Evolutionary conservation across 2,113 vertebrate species (phyloP).

Genomic region (Eptesicus fuscus): DNA sequence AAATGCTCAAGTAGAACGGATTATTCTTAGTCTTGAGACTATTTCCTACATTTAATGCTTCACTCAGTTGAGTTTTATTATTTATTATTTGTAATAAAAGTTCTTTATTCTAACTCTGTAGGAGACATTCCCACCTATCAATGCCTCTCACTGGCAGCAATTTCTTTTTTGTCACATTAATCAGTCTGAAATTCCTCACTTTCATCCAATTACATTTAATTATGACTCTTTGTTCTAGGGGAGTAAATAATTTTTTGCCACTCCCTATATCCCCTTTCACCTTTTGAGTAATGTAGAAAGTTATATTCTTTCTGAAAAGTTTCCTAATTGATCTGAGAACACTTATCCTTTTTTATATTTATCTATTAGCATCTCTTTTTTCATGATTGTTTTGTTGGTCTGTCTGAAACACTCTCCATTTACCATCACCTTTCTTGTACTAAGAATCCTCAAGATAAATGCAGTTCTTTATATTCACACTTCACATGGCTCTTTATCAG

Average conservation of each 20-base stretch:
- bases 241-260: constrained; percentile 10
- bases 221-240: constrained; percentile 37
- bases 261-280: background rate
- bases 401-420: background rate
- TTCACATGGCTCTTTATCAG: background rate
- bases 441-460: background rate
- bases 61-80: constrained; percentile 15
- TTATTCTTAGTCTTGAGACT: background rate
- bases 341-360: background rate
- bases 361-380: background rate
- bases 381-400: background rate
- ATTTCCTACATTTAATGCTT: constrained; percentile 7
- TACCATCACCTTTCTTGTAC: background rate
- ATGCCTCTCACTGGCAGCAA: constrained; percentile 4
- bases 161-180: constrained; percentile 30
- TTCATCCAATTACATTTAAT: constrained; percentile 51
- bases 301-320: background rate
- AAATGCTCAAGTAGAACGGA: background rate
- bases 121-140: constrained; percentile 40
- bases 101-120: constrained; percentile 39
- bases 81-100: constrained; percentile 48
- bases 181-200: constrained; percentile 51
- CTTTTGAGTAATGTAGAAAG: constrained; percentile 11
- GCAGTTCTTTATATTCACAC: background rate
- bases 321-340: background rate